Conservation (phyloP, 2,888 invertebrate genomes). For the Drosophila prolongata region DNA sequence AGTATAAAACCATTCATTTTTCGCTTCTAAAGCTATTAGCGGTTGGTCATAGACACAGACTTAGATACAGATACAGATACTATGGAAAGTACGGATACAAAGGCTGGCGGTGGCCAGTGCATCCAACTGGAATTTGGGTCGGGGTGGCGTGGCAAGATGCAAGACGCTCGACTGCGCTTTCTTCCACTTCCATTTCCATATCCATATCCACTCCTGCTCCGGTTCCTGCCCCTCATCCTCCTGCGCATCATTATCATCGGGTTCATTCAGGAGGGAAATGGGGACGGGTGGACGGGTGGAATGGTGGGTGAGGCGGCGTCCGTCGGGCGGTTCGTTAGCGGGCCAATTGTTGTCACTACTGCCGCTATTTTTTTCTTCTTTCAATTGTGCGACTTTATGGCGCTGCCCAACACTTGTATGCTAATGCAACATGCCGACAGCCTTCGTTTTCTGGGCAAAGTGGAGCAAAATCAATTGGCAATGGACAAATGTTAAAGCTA, state of each 20-base stretch:
- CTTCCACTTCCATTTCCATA: conserved; percentile 33
- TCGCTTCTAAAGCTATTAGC: conserved; percentile 30
- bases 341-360: conserved; percentile 42
- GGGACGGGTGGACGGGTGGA: too few species aligned
- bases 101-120: conserved; percentile 20
- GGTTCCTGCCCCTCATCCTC: conserved; percentile 1
- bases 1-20: too few species aligned
- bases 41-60: conserved; percentile 21
- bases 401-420: conserved; percentile 73
- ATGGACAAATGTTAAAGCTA: neutral
- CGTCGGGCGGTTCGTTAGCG: conserved; percentile 61
- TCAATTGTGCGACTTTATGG: conserved; percentile 48
- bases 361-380: conserved; percentile 15
- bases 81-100: neutral
- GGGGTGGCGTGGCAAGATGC: conserved; percentile 19
- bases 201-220: conserved; percentile 9
- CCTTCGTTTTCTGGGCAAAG: conserved; percentile 42
- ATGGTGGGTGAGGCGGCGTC: conserved; percentile 38
- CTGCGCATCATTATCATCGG: conserved; percentile 27
- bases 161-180: conserved; percentile 50
- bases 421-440: conserved; percentile 73
- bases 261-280: conserved; percentile 40
- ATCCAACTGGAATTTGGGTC: conserved; percentile 40
- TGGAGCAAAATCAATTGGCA: conserved; percentile 17
- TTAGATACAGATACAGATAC: conserved; percentile 16